Base-by-base conservation (phyloP, 2,888 invertebrate species). In the Drosophila lutescens region DNA sequence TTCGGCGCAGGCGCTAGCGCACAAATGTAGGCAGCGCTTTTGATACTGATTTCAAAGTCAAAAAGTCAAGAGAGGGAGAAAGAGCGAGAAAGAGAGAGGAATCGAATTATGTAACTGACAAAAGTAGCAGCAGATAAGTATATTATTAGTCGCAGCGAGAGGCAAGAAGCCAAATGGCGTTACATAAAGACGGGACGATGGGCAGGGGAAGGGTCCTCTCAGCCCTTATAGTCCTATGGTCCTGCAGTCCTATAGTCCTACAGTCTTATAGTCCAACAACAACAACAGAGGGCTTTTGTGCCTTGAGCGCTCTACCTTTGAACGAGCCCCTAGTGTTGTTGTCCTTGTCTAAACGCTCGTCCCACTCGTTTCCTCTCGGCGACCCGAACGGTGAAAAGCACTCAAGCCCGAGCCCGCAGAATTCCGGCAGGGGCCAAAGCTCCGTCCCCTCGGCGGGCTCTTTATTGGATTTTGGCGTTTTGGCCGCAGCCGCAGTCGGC, bases 41-140 rank as follows among this genome's bases (percentile, higher is more conserved):
- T 23, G 40, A 49, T 47, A 65, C 75, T 81, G 80, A 84, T 86
- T 86, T 83, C 83, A 83, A 83, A 86, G 83, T 83, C 83, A 83
- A 83, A 83, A 86, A 86, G 83, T 83, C 83, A 83, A 79, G 80
- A 74, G 62, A 62, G 40, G 55, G 61, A 56, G 55, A 57, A 34
- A 61, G 71, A 44, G 57, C 70, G 46, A 47, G 54, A 17, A 47
- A 43, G 59, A 23, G 26, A 67, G 55, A 51, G 60, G 55, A 61
- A 69, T 69, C 54, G 51, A 76, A 86, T 83, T 83, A 83, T 83
- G 86, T 83, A 83, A 83, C 76, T 70, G 80, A 72, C 69, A 68
- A 77, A 79, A 55, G 77, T 77, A 69, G 79, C 73, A 55, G 67
- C 70, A 79, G 72, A 77, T 84, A 84, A 84, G 76, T 76, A 78